Percentiles rank a stretch among this genome's conserved stretches.
phyloP scores from a whole-genome alignment of 2,113 vertebrate genomes.

The Thomomys bottae region DNA sequence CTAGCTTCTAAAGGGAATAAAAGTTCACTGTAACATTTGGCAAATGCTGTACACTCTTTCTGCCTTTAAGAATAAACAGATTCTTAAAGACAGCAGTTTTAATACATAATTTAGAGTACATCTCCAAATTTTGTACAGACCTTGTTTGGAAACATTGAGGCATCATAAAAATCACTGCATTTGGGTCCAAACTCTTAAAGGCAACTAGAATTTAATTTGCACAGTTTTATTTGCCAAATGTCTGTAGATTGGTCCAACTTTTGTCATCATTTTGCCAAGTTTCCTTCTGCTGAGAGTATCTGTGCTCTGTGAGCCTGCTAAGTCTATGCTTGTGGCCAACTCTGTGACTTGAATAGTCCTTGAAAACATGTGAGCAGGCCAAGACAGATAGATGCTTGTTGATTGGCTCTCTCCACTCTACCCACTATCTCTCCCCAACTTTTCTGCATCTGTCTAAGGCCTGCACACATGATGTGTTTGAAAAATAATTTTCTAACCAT shows the following conservation, averaged over 20 bases:
- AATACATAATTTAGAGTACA: conserved; percentile 52
- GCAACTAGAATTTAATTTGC: conserved; percentile 67
- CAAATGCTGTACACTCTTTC: conserved; percentile 54
- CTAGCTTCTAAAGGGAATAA: neutral
- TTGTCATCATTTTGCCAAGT: conserved; percentile 64
- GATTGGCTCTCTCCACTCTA: neutral
- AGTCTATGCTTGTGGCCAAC: conserved; percentile 19
- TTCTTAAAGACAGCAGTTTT: conserved; percentile 73
- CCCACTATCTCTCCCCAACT: neutral
- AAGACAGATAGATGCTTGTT: neutral
- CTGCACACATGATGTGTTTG: neutral
- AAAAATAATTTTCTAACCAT: conserved; percentile 22
- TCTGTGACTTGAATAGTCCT: neutral
- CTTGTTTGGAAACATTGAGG: conserved; percentile 72
- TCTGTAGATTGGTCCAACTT: conserved; percentile 70
- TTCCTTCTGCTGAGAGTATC: conserved; percentile 58
- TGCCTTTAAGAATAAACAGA: conserved; percentile 72
- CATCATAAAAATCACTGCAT: conserved; percentile 60
- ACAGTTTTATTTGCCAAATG: conserved; percentile 78
- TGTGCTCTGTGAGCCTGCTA: conserved; percentile 50
- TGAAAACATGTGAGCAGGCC: conserved; percentile 59
- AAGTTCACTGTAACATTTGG: conserved; percentile 77
- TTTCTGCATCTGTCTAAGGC: neutral
- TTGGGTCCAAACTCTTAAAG: conserved; percentile 68
- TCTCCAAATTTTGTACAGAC: conserved; percentile 60